phyloP scores from a whole-genome alignment of 2,797 vertebrate genomes.

The Anolis apletophallus region DNA sequence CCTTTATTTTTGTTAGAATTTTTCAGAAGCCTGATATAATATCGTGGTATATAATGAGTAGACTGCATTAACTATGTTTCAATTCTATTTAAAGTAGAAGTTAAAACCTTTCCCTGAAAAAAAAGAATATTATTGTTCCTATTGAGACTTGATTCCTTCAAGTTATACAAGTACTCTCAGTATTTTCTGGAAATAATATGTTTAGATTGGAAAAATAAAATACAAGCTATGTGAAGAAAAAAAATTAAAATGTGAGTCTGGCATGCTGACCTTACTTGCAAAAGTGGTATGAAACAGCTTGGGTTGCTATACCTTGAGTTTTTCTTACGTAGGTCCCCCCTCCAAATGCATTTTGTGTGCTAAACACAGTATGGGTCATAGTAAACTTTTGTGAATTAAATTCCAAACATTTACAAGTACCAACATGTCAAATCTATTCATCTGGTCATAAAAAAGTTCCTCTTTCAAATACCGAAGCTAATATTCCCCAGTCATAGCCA shows the following conservation, averaged over 20 bases:
- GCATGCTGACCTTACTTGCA: neutral
- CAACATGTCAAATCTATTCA: conserved; percentile 53
- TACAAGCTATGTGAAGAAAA: neutral
- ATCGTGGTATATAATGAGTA: neutral
- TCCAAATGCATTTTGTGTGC: conserved; percentile 15
- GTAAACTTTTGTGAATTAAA: conserved; percentile 48
- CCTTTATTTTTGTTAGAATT: neutral
- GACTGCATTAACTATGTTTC: neutral
- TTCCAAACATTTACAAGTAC: conserved; percentile 40
- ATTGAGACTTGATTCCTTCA: neutral
- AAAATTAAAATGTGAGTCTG: neutral
- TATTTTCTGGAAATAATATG: neutral
- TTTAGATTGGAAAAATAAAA: conserved; percentile 23
- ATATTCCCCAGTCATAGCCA: conserved; percentile 16
- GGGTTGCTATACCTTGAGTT: conserved; percentile 14
- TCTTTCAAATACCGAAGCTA: conserved; percentile 18
- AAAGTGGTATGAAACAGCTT: neutral
- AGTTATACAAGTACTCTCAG: neutral
- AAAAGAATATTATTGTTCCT: no score
- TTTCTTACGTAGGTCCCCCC: conserved; percentile 23
- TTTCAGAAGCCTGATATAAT: neutral
- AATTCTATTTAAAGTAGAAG: neutral
- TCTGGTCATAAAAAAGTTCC: conserved; percentile 49
- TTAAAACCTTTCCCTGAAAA: neutral
- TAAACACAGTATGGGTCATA: conserved; percentile 53